Evolutionary conservation across 2,797 vertebrate genomes (phyloP).

Genomic region (Odontamblyopus lacepedii): DNA sequence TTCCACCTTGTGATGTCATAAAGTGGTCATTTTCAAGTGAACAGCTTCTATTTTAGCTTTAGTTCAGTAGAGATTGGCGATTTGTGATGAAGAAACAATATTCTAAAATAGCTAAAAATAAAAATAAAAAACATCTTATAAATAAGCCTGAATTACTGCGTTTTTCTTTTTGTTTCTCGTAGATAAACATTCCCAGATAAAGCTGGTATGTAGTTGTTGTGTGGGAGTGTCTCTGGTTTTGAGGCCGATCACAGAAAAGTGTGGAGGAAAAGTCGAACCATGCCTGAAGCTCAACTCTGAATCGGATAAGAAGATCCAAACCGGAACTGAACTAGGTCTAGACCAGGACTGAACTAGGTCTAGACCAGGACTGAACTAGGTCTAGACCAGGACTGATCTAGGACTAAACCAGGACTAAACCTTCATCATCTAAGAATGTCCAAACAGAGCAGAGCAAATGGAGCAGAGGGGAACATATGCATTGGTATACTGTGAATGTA

Average conservation of each 20-base stretch:
- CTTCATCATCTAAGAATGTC: slow-evolving; percentile 43
- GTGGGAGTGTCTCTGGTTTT: slow-evolving; percentile 32
- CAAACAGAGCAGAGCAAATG: slow-evolving; percentile 12
- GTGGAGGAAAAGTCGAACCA: slow-evolving; percentile 44
- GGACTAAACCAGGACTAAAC: background rate
- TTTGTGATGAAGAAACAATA: too few species aligned
- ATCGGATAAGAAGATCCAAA: slow-evolving; percentile 35
- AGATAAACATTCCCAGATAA: slow-evolving; percentile 16
- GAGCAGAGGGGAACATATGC: background rate
- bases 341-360: too few species aligned
- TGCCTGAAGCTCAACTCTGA: slow-evolving; percentile 42
- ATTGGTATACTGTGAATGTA: background rate
- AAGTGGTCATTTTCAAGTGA: too few species aligned
- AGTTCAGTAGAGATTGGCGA: too few species aligned
- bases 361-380: too few species aligned
- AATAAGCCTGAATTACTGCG: background rate
- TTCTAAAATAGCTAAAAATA: too few species aligned
- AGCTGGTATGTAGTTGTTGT: slow-evolving; percentile 15
- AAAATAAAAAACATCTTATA: too few species aligned
- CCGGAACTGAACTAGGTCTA: too few species aligned
- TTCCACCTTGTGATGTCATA: too few species aligned
- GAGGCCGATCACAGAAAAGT: slow-evolving; percentile 54
- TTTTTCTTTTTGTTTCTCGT: background rate
- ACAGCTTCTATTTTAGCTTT: too few species aligned
- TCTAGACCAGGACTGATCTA: too few species aligned